Evolutionary conservation across 2,797 vertebrate genomes (phyloP).

Genomic region (Rhynchotus rufescens): DNA sequence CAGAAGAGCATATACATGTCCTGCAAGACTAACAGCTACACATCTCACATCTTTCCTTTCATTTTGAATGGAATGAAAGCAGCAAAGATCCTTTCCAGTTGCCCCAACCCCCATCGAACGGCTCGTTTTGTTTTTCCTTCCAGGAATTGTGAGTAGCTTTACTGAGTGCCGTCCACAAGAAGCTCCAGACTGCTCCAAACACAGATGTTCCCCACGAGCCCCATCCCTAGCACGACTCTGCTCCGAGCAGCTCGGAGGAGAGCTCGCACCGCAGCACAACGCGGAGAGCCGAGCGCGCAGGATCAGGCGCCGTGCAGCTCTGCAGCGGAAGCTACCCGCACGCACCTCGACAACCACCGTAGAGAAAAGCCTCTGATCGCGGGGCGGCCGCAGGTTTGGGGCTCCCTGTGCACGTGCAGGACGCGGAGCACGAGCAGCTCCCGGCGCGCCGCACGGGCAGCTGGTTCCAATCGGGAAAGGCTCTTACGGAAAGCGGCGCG

Average conservation of each 20-base stretch:
- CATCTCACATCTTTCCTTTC: too few species aligned
- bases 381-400: not conserved
- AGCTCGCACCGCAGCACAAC: too few species aligned
- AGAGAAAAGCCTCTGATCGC: not conserved
- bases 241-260: too few species aligned
- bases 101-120: accelerated
- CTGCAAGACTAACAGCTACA: too few species aligned
- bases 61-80: accelerated
- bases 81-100: accelerated
- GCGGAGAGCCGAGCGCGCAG: too few species aligned
- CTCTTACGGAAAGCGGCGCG: slow-evolving; percentile 8
- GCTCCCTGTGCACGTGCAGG: not conserved
- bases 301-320: not conserved
- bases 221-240: too few species aligned
- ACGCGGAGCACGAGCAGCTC: not conserved
- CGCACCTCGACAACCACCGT: not conserved
- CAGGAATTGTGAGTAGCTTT: not conserved
- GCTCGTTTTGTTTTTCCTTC: accelerated
- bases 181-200: accelerated
- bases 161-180: accelerated
- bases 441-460: not conserved
- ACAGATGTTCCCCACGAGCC: too few species aligned
- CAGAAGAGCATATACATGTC: too few species aligned
- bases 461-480: slow-evolving; percentile 42
- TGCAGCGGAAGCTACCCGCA: accelerated